Evolutionary conservation across 2,113 vertebrate genomes (phyloP).

Genomic region (Felis chaus): DNA sequence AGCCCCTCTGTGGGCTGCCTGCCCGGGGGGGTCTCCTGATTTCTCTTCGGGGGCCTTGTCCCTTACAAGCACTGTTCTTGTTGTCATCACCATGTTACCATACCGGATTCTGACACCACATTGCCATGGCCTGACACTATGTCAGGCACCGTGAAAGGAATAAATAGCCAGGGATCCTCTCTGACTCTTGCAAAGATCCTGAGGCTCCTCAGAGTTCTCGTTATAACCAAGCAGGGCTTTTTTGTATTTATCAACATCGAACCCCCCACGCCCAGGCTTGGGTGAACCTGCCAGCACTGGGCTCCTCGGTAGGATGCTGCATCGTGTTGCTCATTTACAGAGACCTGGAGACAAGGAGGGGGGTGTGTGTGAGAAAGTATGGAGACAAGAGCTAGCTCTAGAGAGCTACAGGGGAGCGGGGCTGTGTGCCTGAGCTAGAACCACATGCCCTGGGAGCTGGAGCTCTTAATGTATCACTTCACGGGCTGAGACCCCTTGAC

Average conservation of each 20-base stretch:
- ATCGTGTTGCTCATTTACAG: neutral
- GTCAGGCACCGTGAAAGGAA: neutral
- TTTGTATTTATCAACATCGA: neutral
- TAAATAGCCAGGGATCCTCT: neutral
- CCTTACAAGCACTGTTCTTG: neutral
- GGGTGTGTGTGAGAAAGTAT: neutral
- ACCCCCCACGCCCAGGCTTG: neutral
- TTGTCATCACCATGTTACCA: neutral
- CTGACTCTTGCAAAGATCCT: neutral
- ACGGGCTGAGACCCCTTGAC: neutral
- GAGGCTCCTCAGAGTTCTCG: neutral
- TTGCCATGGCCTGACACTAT: neutral
- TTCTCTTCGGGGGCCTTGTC: neutral
- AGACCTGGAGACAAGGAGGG: neutral
- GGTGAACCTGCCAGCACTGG: too few species aligned
- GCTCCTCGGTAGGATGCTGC: too few species aligned
- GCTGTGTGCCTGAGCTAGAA: neutral
- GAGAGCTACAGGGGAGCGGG: neutral
- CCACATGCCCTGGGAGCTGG: neutral
- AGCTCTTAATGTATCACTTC: neutral
- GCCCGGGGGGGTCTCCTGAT: neutral
- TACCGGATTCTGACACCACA: neutral
- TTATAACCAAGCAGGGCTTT: neutral
- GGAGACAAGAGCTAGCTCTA: neutral
- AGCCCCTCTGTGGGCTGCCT: neutral